Evolutionary conservation across 2,797 vertebrate species (phyloP).

Genomic region (Etheostoma nigrum): DNA sequence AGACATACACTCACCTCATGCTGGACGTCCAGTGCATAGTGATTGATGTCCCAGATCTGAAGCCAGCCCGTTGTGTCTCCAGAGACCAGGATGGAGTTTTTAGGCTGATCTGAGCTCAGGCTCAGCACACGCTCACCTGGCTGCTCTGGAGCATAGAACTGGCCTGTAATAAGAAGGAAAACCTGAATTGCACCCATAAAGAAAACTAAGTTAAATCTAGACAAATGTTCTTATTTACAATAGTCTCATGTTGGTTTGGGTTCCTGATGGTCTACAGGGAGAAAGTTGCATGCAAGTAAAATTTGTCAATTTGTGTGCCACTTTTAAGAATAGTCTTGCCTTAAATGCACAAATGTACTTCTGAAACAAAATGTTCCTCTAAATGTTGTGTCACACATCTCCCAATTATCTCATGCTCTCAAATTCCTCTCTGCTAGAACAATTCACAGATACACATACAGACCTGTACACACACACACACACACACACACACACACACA

Average conservation of each 20-base stretch:
- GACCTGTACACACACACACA: slow-evolving; percentile 18
- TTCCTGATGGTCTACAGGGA: slow-evolving; percentile 5
- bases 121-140: slow-evolving; percentile 60
- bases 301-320: slow-evolving; percentile 7
- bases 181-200: not conserved
- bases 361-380: slow-evolving; percentile 42
- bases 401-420: slow-evolving; percentile 39
- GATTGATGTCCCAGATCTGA: slow-evolving; percentile 80
- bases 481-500: slow-evolving; percentile 22
- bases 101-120: slow-evolving; percentile 72
- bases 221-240: not conserved
- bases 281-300: slow-evolving; percentile 3
- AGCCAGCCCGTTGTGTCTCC: slow-evolving; percentile 77
- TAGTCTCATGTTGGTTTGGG: not conserved
- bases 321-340: slow-evolving; percentile 25
- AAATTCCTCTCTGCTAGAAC: slow-evolving; percentile 36
- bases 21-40: slow-evolving; percentile 56
- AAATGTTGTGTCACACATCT: slow-evolving; percentile 43
- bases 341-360: slow-evolving; percentile 16
- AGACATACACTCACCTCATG: slow-evolving; percentile 51
- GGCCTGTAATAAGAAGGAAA: slow-evolving; percentile 48
- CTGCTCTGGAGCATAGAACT: slow-evolving; percentile 69
- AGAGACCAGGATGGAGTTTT: slow-evolving; percentile 78
- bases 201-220: not conserved
- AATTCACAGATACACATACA: slow-evolving; percentile 30